Base-by-base conservation (phyloP, 2,113 vertebrate species). In the Tetrao urogallus region DNA sequence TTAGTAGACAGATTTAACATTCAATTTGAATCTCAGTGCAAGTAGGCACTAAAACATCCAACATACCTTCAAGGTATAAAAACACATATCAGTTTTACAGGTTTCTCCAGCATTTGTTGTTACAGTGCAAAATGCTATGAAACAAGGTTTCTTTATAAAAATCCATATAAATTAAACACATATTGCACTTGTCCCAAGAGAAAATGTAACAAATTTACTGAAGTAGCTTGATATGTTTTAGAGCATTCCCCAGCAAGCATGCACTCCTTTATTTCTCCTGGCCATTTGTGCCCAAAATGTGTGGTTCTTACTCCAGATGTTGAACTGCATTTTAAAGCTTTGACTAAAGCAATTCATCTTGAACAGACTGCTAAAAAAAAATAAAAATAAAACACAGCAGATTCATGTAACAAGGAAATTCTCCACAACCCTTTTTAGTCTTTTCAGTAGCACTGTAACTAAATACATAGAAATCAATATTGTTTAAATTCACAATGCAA, bases 21-120 rank as follows among this genome's bases (percentile, higher is more conserved):
- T 97, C 97, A 97, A 93, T 97, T 96, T 96, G 94, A 96, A 96
- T 96, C 90, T 96, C 94, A 79, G 91, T 97, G 95, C 95, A 92
- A 92, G 69, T 93, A 97, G 93, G 94, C 92, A 96, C 82, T 87
- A 94, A 94, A 96, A 92, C 87, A 95, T 87, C 94, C 94, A 83
- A 76, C 88, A 96, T 96, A 97, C 96, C 96, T 95, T 58, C 96
- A 96, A 96, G 94, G 96, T 97, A 97, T 94, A 97, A 91, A 95
- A 86, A 95, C 38, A 91, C 79, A 90, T 89, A 97, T 42, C 89
- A 97, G 89, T 95, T 96, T 89, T 82, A 95, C 90, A 96, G 93
- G 90, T 97, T 96, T 96, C 74, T 91, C 94, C 87, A 96, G 93
- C 90, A 85, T 92, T 82, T 80, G 90, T 88, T 90, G 65, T 95